Evolutionary conservation across 1,140 invertebrate genomes (phyloP), one percentile per base, ranked within the genome.

Genomic region (Diabrotica undecimpunctata): DNA sequence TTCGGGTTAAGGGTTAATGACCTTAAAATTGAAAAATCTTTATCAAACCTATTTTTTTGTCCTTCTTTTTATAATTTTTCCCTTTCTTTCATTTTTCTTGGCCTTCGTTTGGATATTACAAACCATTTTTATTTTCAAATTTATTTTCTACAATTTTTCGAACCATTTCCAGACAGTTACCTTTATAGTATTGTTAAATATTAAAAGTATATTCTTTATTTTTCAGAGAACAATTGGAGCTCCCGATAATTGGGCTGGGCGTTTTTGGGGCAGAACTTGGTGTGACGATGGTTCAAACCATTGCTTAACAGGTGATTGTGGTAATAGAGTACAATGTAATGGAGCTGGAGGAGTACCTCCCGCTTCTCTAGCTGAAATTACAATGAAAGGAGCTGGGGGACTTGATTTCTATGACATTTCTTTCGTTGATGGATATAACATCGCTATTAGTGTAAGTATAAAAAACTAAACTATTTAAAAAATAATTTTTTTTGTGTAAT

Each of bases 401-500:
- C 65, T 76, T 9, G 81, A 83, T 69, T 82, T 73, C 65, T 83
- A 83, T 62, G 80, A 82, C 62, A 73, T 82, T 51, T 80, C 79
- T 35, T 66, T 82, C 39, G 80, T 82, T 13, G 80, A 83, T 70
- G 81, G 81, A 10, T 82, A 71, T 65, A 82, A 82, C 66, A 59
- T 81, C 1, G 61, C 57, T 12, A 71, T 66, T 25, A 61, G 56
- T 41, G 74, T 77, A 66, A 72, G 70, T 68, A 59, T 9, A 46
- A 46, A 25, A 25, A 25, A 25, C 1, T 25, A 4, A 25, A 25
- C 25, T 25, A 25, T 25, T 9, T 25, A 25, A 25, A 25, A 25
- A 2, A 25, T 25, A 1, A 25, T 2, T 25, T 25, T 25, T 25
- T 25, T 2, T 25, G 25, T 25, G 4, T 25, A 25, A 25, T 25